phyloP scores from a whole-genome alignment of 2,797 vertebrate species.

The Chelon labrosus region DNA sequence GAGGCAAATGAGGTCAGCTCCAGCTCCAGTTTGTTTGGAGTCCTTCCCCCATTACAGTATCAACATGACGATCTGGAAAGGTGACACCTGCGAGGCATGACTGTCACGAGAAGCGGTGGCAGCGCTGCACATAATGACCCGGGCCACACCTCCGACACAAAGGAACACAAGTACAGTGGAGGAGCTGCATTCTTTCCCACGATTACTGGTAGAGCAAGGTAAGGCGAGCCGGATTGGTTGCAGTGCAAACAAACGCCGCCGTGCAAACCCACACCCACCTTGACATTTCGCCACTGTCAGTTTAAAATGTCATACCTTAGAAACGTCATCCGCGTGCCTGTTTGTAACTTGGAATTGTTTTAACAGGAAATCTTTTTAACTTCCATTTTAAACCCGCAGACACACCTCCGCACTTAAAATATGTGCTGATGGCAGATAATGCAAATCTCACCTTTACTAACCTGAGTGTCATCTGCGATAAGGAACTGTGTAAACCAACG shows the following conservation, averaged over 20 bases:
- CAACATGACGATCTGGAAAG: conserved; percentile 69
- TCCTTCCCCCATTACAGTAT: conserved; percentile 71
- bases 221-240: conserved; percentile 70
- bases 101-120: conserved; percentile 64
- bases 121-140: conserved; percentile 45
- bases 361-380: not conserved
- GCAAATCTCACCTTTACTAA: conserved; percentile 13
- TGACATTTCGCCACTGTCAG: conserved; percentile 44
- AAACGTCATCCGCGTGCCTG: conserved; percentile 1
- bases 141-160: conserved; percentile 69
- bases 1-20: conserved; percentile 73
- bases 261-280: conserved; percentile 28
- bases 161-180: conserved; percentile 74
- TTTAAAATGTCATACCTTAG: conserved; percentile 31
- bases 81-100: conserved; percentile 69
- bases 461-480: conserved; percentile 27
- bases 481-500: conserved; percentile 40
- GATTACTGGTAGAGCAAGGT: conserved; percentile 72
- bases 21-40: conserved; percentile 69
- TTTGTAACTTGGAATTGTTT: not conserved
- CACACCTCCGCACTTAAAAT: conserved; percentile 47
- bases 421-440: conserved; percentile 29
- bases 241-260: conserved; percentile 60
- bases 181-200: conserved; percentile 81
- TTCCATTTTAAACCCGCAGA: not conserved